Evolutionary conservation across 2,888 invertebrate species (phyloP), one percentile per base, ranked within the genome.

Genomic region (Lithophane ornitopus): DNA sequence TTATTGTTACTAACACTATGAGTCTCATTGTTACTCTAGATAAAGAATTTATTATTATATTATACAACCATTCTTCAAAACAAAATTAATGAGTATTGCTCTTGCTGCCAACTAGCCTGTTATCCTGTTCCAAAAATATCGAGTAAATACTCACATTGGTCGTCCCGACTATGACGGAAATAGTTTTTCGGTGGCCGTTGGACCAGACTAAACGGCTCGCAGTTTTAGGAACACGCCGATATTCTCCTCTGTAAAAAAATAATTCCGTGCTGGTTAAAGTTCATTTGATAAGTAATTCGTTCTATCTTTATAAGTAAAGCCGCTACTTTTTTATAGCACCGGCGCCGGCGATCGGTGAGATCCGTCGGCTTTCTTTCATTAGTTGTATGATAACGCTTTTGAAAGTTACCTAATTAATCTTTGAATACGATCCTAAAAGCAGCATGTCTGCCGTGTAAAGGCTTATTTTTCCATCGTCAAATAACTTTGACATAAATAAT

Each of bases 101-200:
- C 19, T 59, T 28, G 28, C 28, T 34, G 12, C 19, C 11, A 59
- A 28, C 28, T 63, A 19, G n/a, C 6, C n/a, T n/a, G n/a, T n/a
- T n/a, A n/a, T 4, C 34, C 14, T 63, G 7, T 19, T 12, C 9
- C 1, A 54, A n/a, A 54, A 54, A 54, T 54, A 54, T 54, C n/a
- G 54, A n/a, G 4, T n/a, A 14, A 68, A 68, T 26, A 71, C 71
- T 71, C 11, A 71, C 71, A 4, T 0, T 12, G 0, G 0, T 39
- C 11, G 3, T 26, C 26, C 34, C 34, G 14, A n/a, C 2, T 4
- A 0, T 0, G 4, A 26, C 16, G 3, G 39, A 3, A 8, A 12
- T 0, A 6, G 0, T 6, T 54, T 0, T 73, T 14, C 14, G n/a
- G 16, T 12, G 4, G 1, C 70, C 70, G 14, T 70, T 26, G 22